Evolutionary conservation across 2,113 vertebrate genomes (phyloP), one percentile per base, ranked within the genome.

Genomic region (Pteropus alecto): DNA sequence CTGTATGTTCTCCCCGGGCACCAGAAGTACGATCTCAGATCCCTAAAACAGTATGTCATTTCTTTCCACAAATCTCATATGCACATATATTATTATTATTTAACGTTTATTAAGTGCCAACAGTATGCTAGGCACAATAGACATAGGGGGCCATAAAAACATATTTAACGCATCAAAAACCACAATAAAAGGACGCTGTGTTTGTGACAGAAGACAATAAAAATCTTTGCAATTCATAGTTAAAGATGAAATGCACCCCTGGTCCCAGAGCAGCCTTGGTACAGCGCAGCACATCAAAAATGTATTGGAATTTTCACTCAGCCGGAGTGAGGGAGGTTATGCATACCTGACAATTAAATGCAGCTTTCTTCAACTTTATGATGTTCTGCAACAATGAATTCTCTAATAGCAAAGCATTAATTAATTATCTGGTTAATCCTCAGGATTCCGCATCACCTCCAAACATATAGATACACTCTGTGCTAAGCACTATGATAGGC

Each of bases 41-140:
- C 93, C 93, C 63, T 93, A 96, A 92, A 98, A 95, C 88, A 91
- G 81, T 91, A 96, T 90, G 95, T 97, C 97, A 85, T 93, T 85
- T 78, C 95, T 87, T 41, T 79, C 96, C 94, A 92, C 96, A 90
- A 96, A 92, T 88, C 93, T 97, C 93, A 94, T 90, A 97, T 95
- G 98, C 90, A 98, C 97, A 97, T 97, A 98, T 88, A 97, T 98
- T 98, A 97, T 98, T 97, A 97, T 98, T 97, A 98, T 98, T 98
- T 98, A 98, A 96, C 93, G 71, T 95, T 98, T 97, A 97, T 98
- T 98, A 98, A 98, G 97, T 94, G 97, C 97, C 95, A 97, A 90
- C 84, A 78, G 63, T 54, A 83, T 81, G 87, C 95, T 97, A 96
- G 90, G 95, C 70, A 8, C 14, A 87, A 67, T 41, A 77, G 96